These are phyloP conservation scores for Rotaria macrura DNA, from an alignment of 2,888 invertebrate species.

Conservation along the genomic window DNA sequence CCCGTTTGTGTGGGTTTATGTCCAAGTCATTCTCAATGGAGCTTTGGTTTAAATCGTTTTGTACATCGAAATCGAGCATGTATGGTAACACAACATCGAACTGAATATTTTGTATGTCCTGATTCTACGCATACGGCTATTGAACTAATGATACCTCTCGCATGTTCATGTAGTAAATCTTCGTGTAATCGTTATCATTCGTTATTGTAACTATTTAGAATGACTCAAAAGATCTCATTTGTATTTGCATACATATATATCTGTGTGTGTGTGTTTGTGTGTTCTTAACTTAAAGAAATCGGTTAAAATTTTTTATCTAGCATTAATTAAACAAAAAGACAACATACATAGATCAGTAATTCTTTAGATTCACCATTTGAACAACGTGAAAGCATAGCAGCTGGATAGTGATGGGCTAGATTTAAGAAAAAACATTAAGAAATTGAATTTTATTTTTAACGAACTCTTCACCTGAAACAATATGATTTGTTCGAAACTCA, in stretches of 20 bases:
- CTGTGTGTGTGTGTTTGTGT: too few relatives aligned
- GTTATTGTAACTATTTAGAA: too few relatives aligned
- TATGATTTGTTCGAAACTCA: constrained; percentile 46
- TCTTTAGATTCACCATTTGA: constrained; percentile 51
- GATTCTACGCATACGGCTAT: neutral
- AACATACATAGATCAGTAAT: constrained; percentile 43
- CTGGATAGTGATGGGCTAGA: constrained; percentile 50
- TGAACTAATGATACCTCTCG: neutral
- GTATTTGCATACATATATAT: too few relatives aligned
- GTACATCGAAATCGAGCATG: neutral
- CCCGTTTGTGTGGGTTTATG: neutral
- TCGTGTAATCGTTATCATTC: neutral
- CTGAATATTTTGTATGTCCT: neutral
- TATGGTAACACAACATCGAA: neutral
- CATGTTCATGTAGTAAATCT: neutral
- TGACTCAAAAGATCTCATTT: too few relatives aligned
- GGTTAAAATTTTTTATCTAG: too few relatives aligned
- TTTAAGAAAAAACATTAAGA: neutral
- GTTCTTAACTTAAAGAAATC: too few relatives aligned
- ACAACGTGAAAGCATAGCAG: constrained; percentile 48
- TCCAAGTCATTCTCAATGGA: neutral
- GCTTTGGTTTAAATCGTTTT: neutral
- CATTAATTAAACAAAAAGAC: too few relatives aligned
- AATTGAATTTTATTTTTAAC: neutral
- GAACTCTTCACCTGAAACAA: constrained; percentile 40